Evolutionary conservation across 2,113 vertebrate species (phyloP), one percentile per base, ranked within the genome.

Genomic region (Siphamia tubifer): DNA sequence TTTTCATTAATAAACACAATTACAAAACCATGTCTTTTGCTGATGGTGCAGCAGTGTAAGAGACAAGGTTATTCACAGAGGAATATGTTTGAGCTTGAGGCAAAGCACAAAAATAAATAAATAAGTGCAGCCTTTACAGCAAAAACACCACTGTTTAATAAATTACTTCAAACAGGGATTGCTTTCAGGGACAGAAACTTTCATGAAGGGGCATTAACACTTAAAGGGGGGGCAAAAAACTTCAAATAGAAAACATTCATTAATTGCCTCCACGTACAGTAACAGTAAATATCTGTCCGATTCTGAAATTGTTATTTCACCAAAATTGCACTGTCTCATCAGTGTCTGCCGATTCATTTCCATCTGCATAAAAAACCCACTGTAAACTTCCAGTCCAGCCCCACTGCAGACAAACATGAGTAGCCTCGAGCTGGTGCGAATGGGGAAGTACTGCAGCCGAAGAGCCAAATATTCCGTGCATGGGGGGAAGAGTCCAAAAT

Each of bases 1-100:
- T 68, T 62, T 76, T 83, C 58, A 80, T 80, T 84, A 77, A 82
- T 75, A 79, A 74, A 79, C 53, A 63, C 74, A 79, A 71, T 84
- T 67, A 79, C 63, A 68, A 60, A 54, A 51, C 47, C 43, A 7
- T 66, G 56, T 82, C 55, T 77, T 77, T n/a, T 39, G 43, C 55
- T 51, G 58, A 54, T 55, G 68, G 58, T 48, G 62, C 66, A 53
- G 44, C 53, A 45, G 57, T 31, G 56, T 23, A 65, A 60, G 30
- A 34, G 30, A 67, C 64, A 49, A 31, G 54, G 48, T 53, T 75
- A 40, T 62, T 63, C 48, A 62, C 60, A 32, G 62, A 74, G 66
- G 58, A 66, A 55, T 25, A 15, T 16, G 13, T 47, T 57, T 56
- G 43, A 48, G 49, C 66, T 65, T 2, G 16, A 55, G 68, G 66